These are phyloP conservation scores for Oxyruncus cristatus DNA, from an alignment of 2,113 vertebrate genomes.

Conservation along the genomic window DNA sequence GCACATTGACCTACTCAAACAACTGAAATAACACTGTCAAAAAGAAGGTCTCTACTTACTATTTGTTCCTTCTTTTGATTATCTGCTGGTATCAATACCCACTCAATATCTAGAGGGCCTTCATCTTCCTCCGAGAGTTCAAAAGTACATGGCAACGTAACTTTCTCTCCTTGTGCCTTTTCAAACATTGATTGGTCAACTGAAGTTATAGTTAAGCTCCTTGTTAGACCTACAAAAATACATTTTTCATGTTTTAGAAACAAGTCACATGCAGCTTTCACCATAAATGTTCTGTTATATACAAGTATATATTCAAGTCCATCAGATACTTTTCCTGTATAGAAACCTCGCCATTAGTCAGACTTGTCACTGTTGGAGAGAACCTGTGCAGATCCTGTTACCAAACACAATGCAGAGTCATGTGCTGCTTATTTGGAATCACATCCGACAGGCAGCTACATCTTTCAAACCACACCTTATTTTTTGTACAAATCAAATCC, in stretches of 20 bases:
- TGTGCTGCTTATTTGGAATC: background rate
- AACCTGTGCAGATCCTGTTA: background rate
- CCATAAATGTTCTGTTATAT: background rate
- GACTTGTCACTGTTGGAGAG: rapidly evolving
- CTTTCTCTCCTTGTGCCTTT: conserved; percentile 77
- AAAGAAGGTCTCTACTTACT: conserved; percentile 63
- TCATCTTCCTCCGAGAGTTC: conserved; percentile 48
- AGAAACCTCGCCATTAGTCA: background rate
- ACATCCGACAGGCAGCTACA: background rate
- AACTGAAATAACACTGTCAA: background rate
- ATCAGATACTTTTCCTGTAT: background rate
- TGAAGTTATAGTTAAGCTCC: conserved; percentile 68
- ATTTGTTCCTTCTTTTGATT: conserved; percentile 70
- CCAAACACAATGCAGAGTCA: background rate
- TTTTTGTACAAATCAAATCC: background rate
- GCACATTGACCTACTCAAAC: background rate
- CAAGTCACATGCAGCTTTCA: background rate
- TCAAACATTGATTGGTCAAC: conserved; percentile 57
- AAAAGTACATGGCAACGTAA: conserved; percentile 72
- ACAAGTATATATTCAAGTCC: background rate
- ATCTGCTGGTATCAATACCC: conserved; percentile 74
- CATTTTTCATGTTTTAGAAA: background rate
- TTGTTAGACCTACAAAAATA: conserved; percentile 63
- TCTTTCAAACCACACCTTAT: background rate
- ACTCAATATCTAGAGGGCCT: conserved; percentile 77